Base-by-base conservation (phyloP, 2,888 invertebrate genomes). In the Melangyna quadrimaculata region DNA sequence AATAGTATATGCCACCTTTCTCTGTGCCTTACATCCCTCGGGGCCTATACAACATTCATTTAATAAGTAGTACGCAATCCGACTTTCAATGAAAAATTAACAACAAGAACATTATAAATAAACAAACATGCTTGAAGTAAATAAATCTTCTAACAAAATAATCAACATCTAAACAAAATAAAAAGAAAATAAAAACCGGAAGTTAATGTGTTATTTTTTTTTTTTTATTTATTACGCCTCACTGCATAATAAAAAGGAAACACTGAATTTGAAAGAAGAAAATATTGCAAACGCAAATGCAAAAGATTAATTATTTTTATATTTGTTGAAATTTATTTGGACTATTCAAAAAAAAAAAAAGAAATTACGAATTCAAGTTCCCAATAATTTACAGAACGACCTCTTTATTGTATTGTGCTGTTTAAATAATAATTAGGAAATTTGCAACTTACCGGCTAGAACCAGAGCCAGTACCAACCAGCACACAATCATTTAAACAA, bases 391-490 rank as follows among this genome's bases (percentile, higher is more conserved):
- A 14, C 51, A n/a, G 10, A 45, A 19, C 78, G 82, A 69, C 82
- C 82, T 82, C 78, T 61, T 78, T 73, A 69, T 69, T 45, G 29
- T 32, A 69, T 48, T 73, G 69, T 61, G 69, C 63, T 69, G 72
- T 78, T 78, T 63, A 69, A 59, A 69, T 78, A 55, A 48, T 78
- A 82, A 82, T 82, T 82, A 69, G 67, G 73, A 73, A 73, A 78
- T 78, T 57, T 24, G 72, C 29, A 24, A 74, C 43, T 29, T 45
- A 51, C 55, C 48, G 48, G 17, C 32, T 32, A 71, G 32, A 53
- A 27, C 37, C 77, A 55, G 40, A 10, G 10, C 29, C 40, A 57
- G n/a, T 7, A 51, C 29, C n/a, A 57, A 51, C 48, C 12, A 72
- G 24, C 32, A 32, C 45, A 65, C 19, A 48, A 7, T 32, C 32